These are phyloP conservation scores for Amblyornis subalaris DNA, from an alignment of 2,113 vertebrate species.

Conservation along the genomic window DNA sequence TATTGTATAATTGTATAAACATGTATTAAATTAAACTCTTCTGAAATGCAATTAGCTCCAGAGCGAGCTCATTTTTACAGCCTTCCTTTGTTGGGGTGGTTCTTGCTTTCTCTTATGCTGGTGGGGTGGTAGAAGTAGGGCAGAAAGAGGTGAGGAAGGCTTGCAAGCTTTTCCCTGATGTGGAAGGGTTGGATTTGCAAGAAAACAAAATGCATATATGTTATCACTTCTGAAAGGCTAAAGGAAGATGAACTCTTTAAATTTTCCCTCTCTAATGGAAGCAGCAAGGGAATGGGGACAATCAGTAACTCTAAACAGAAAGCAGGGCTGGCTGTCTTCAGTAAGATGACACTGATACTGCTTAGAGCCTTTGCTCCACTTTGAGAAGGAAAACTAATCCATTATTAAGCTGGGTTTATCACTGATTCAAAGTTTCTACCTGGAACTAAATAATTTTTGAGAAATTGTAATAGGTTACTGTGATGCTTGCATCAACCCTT, in stretches of 20 bases:
- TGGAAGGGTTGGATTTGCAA: background rate
- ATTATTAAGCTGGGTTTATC: background rate
- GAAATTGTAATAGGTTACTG: background rate
- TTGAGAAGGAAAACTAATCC: background rate
- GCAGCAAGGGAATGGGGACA: background rate
- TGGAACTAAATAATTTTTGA: background rate
- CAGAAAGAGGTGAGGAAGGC: background rate
- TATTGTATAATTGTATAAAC: background rate
- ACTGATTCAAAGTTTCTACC: background rate
- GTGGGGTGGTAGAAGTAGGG: background rate
- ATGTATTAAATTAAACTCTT: background rate
- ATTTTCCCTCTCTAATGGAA: background rate
- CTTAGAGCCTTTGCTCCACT: background rate
- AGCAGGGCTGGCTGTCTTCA: background rate
- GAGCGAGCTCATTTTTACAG: background rate
- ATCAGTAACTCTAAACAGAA: background rate
- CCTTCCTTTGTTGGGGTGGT: background rate
- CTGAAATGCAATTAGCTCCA: background rate
- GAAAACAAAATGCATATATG: background rate
- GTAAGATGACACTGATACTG: background rate
- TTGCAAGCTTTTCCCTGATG: background rate
- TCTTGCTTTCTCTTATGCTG: background rate
- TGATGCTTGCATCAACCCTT: background rate
- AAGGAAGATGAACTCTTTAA: background rate
- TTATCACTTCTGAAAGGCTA: background rate